Evolutionary conservation across 2,888 invertebrate species (phyloP), one percentile per base, ranked within the genome.

Genomic region (Unio delphinus): DNA sequence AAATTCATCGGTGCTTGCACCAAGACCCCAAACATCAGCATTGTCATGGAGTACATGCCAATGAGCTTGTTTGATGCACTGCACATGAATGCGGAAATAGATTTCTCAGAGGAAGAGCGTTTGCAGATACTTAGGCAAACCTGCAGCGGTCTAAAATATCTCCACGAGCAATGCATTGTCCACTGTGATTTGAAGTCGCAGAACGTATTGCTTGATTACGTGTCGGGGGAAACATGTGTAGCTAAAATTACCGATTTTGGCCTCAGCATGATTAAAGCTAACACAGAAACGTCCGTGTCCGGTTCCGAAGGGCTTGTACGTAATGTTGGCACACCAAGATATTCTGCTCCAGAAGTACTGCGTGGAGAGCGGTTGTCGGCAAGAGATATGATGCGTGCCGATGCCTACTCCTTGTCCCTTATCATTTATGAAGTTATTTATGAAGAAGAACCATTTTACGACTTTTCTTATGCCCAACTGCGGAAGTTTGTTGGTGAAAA

Each of bases 111-210:
- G n/a, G 58, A 68, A 11, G 70, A 72, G 5, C 67, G 72, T 30
- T 65, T 79, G 15, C 34, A 45, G 15, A 74, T 80, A 20, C 71
- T 78, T 17, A 66, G 28, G 7, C 73, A 79, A 18, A 67, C 65
- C 17, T 58, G 69, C 30, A 18, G 58, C 11, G 80, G 78, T 1
- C 28, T 79, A 20, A 55, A 63, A n/a, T 81, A 78, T 57, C 66
- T 81, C 28, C 80, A 81, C 30, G 61, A 20, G 15, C 58, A 67
- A 8, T 62, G 67, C 18, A 74, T 81, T 45, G 78, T 78, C 7
- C 80, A 80, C 30, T 77, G 80, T 64, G 78, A 80, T 64, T 61
- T 80, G 34, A 80, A 79, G 57, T 70, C 78, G 8, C 66, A 67
- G 45, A 81, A 79, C 64, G 63, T 81, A 59, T 68, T 81, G 6